phyloP scores from a whole-genome alignment of 2,113 vertebrate genomes.

The Neoarius graeffei region DNA sequence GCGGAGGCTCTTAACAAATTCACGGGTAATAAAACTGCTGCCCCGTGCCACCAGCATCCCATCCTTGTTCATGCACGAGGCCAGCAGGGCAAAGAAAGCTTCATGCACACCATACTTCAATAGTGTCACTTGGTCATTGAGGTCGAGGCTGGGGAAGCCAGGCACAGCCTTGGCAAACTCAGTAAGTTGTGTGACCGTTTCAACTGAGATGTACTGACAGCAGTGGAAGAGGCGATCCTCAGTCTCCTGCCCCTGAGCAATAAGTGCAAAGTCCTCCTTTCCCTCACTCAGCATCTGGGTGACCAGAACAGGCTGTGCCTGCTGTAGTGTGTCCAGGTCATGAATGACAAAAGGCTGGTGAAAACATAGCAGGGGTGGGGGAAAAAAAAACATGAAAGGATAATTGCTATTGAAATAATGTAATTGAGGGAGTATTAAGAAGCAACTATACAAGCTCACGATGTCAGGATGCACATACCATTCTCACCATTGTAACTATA shows the following conservation, averaged over 20 bases:
- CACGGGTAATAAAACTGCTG: conserved; percentile 91
- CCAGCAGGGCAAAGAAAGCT: conserved; percentile 93
- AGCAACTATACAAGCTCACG: not conserved
- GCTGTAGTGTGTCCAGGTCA: conserved; percentile 92
- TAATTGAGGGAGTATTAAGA: not conserved
- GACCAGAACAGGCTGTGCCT: conserved; percentile 90
- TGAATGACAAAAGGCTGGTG: conserved; percentile 76
- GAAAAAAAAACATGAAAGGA: not conserved
- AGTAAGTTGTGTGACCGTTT: conserved; percentile 91
- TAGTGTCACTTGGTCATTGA: conserved; percentile 92
- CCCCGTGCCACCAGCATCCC: conserved; percentile 93
- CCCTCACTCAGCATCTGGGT: conserved; percentile 85
- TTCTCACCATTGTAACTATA: not conserved
- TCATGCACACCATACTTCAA: conserved; percentile 96
- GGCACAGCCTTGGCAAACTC: conserved; percentile 96
- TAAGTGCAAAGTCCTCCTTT: conserved; percentile 22
- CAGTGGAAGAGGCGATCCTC: conserved; percentile 88
- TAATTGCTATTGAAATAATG: not conserved
- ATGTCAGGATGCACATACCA: not conserved
- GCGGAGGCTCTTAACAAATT: conserved; percentile 93
- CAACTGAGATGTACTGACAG: conserved; percentile 90
- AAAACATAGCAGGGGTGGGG: not conserved
- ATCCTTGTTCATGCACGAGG: conserved; percentile 97
- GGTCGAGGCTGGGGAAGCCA: conserved; percentile 84
- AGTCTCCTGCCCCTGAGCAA: conserved; percentile 74